Percentiles rank a stretch among this genome's conserved stretches.
Conservation (phyloP, 2,113 vertebrate species). For the Etia nguti region DNA sequence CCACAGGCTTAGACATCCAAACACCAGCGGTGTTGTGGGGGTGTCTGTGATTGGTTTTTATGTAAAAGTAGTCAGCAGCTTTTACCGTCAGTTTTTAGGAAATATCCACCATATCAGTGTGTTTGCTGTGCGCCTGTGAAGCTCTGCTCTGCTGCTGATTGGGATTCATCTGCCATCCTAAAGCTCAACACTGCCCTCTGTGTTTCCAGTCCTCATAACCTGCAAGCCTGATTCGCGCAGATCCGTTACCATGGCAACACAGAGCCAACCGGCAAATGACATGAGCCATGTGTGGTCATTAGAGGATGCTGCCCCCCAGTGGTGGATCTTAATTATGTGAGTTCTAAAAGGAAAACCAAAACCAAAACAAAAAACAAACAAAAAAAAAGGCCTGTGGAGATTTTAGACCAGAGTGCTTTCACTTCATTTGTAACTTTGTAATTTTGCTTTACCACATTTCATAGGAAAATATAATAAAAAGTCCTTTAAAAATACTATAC, state of each 20-base stretch:
- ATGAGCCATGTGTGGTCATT: conserved; percentile 4
- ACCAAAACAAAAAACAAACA: not conserved
- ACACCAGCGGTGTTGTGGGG: not conserved
- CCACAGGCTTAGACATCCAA: not conserved
- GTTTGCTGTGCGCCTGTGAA: not conserved
- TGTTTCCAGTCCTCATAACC: conserved; percentile 42
- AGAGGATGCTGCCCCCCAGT: conserved; percentile 63
- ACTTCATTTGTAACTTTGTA: not conserved
- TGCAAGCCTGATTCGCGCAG: conserved; percentile 40
- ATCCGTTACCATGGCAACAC: conserved; percentile 66
- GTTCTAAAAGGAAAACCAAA: not conserved
- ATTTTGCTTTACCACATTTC: not conserved
- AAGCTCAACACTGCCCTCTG: conserved; percentile 72
- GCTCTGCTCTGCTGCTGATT: conserved; percentile 57
- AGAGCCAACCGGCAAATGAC: conserved; percentile 15
- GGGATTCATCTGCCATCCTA: conserved; percentile 51
- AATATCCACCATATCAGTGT: not conserved
- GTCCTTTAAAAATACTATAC: not conserved
- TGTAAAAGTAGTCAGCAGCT: not conserved
- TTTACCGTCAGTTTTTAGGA: not conserved
- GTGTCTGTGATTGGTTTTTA: not conserved
- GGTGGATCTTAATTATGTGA: conserved; percentile 14
- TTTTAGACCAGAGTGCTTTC: not conserved
- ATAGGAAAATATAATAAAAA: not conserved
- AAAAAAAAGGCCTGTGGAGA: not conserved